Evolutionary conservation across 2,113 vertebrate genomes (phyloP).

Genomic region (Thymallus thymallus): DNA sequence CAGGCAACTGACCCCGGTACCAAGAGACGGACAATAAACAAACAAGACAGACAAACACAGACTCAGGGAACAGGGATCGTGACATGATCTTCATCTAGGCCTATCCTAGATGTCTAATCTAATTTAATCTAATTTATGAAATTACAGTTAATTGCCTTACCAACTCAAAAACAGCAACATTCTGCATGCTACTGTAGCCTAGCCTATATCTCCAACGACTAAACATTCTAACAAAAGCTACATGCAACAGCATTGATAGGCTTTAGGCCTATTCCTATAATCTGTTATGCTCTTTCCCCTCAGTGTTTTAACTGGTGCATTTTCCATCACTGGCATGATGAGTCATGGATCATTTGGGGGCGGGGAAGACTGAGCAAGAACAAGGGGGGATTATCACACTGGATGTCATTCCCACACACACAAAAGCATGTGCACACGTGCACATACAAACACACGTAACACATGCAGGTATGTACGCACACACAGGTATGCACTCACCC

Average conservation of each 20-base stretch:
- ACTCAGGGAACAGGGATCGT: no score
- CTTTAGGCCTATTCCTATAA: background rate
- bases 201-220: background rate
- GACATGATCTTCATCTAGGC: no score
- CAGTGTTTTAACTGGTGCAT: conserved; percentile 10
- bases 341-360: conserved; percentile 40
- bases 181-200: conserved; percentile 18
- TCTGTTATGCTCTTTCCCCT: conserved; percentile 11
- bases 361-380: conserved; percentile 4
- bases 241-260: no score
- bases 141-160: conserved; percentile 26
- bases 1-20: no score
- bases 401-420: background rate
- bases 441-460: background rate
- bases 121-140: conserved; percentile 38
- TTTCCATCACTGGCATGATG: conserved; percentile 33
- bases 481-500: conserved; percentile 19
- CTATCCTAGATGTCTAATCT: no score
- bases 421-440: conserved; percentile 15
- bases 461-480: conserved; percentile 3
- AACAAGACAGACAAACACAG: no score
- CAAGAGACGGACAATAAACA: no score
- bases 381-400: conserved; percentile 18
- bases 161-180: conserved; percentile 39
- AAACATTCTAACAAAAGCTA: no score